phyloP scores from a whole-genome alignment of 2,113 vertebrate species.

The Lucifuga dentata region DNA sequence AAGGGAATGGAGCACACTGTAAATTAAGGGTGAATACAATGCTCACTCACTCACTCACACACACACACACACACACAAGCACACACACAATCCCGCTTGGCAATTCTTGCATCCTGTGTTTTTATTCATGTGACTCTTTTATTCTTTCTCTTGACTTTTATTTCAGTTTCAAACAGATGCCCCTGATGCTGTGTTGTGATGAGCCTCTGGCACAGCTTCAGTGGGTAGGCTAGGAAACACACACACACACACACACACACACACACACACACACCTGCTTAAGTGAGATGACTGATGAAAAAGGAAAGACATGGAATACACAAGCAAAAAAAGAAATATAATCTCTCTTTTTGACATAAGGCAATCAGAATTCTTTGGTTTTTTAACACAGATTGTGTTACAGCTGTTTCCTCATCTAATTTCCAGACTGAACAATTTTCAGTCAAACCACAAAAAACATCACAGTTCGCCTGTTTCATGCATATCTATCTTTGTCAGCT shows the following conservation, averaged over 20 bases:
- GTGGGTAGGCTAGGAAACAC: slow-evolving; percentile 24
- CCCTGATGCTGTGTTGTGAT: slow-evolving; percentile 56
- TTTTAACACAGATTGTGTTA: too few species aligned
- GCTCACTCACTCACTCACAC: slow-evolving; percentile 24
- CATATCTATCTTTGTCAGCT: slow-evolving; percentile 28
- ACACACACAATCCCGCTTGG: slow-evolving; percentile 23
- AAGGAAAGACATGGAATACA: slow-evolving; percentile 20
- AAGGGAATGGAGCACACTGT: slow-evolving; percentile 50
- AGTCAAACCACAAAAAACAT: not conserved
- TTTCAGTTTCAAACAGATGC: slow-evolving; percentile 74
- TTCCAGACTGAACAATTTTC: too few species aligned
- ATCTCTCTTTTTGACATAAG: too few species aligned
- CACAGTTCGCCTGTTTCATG: slow-evolving; percentile 2
- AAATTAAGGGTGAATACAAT: slow-evolving; percentile 51
- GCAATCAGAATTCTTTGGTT: too few species aligned
- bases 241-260: slow-evolving; percentile 9
- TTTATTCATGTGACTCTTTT: slow-evolving; percentile 74
- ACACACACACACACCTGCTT: slow-evolving; percentile 23
- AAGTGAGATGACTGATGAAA: slow-evolving; percentile 48
- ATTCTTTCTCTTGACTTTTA: slow-evolving; percentile 71
- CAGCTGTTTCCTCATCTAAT: too few species aligned
- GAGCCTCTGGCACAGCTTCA: slow-evolving; percentile 63
- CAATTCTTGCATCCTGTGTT: slow-evolving; percentile 61
- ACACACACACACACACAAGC: slow-evolving; percentile 17
- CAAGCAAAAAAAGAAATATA: too few species aligned